Evolutionary conservation across 2,888 invertebrate genomes (phyloP).

Genomic region (Microctonus hyperodae): DNA sequence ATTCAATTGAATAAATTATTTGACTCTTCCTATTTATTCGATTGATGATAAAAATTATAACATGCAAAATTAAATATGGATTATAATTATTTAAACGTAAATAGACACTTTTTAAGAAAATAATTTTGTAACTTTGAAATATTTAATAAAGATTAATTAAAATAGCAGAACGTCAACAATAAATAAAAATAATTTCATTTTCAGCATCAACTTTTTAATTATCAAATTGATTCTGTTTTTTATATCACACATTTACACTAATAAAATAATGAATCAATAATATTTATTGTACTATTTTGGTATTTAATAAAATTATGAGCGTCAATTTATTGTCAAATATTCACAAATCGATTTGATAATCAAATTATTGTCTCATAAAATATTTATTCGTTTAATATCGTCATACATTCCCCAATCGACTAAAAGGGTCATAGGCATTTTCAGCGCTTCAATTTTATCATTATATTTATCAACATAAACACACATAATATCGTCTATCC

Average conservation of each 20-base stretch:
- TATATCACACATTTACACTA: not conserved
- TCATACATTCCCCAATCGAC: not conserved
- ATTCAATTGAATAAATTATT: too few species aligned
- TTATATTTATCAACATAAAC: not conserved
- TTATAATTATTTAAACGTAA: too few species aligned
- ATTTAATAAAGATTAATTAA: too few species aligned
- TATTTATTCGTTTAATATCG: not conserved
- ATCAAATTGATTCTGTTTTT: too few species aligned
- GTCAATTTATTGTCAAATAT: not conserved
- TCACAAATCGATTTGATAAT: not conserved
- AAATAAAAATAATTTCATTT: too few species aligned
- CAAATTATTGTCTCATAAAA: not conserved
- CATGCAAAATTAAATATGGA: too few species aligned
- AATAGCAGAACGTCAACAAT: too few species aligned
- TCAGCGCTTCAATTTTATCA: not conserved
- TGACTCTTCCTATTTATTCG: too few species aligned
- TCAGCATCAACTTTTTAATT: too few species aligned
- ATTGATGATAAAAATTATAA: too few species aligned
- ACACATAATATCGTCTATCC: constrained; percentile 22
- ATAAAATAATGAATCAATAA: not conserved
- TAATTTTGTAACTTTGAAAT: too few species aligned
- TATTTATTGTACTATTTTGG: not conserved
- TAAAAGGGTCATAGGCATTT: not conserved
- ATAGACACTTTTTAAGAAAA: too few species aligned
- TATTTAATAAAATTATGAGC: not conserved